Conservation (phyloP, 2,888 invertebrate genomes). For the Eupithecia dodoneata region DNA sequence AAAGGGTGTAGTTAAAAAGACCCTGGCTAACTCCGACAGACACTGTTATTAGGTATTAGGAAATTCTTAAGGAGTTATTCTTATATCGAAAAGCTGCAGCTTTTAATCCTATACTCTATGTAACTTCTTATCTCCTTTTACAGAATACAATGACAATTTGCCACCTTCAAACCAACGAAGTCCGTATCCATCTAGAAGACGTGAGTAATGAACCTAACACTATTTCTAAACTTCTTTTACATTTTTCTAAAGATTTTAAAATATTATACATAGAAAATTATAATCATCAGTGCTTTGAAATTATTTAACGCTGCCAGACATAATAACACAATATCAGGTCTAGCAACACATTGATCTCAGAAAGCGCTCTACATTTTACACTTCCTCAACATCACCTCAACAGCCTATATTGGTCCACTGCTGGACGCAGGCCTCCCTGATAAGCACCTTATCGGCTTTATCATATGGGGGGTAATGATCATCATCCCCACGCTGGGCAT, state of each 20-base stretch:
- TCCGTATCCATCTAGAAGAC: slow-evolving; percentile 92
- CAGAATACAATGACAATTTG: slow-evolving; percentile 88
- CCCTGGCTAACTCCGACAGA: background rate
- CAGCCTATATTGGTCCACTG: too few relatives aligned
- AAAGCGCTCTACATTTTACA: slow-evolving; percentile 37
- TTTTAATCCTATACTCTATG: background rate
- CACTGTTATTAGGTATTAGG: background rate
- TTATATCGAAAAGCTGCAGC: background rate
- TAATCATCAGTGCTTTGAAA: slow-evolving; percentile 21
- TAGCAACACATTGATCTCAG: slow-evolving; percentile 1
- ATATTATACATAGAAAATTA: slow-evolving; percentile 12
- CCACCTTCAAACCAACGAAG: slow-evolving; percentile 93
- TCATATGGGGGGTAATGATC: too few relatives aligned
- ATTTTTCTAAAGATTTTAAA: background rate
- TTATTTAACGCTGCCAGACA: slow-evolving; percentile 18
- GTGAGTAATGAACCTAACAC: slow-evolving; percentile 84
- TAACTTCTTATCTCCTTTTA: slow-evolving; percentile 21
- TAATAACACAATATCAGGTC: slow-evolving; percentile 14
- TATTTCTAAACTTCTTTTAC: background rate
- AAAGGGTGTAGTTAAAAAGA: background rate
- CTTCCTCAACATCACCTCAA: slow-evolving; percentile 13
- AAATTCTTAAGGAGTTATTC: background rate
- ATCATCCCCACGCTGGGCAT: too few relatives aligned
- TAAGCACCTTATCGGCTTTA: too few relatives aligned
- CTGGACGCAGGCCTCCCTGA: too few relatives aligned